Evolutionary conservation across 2,797 vertebrate species (phyloP).

Genomic region (Tapirus indicus): DNA sequence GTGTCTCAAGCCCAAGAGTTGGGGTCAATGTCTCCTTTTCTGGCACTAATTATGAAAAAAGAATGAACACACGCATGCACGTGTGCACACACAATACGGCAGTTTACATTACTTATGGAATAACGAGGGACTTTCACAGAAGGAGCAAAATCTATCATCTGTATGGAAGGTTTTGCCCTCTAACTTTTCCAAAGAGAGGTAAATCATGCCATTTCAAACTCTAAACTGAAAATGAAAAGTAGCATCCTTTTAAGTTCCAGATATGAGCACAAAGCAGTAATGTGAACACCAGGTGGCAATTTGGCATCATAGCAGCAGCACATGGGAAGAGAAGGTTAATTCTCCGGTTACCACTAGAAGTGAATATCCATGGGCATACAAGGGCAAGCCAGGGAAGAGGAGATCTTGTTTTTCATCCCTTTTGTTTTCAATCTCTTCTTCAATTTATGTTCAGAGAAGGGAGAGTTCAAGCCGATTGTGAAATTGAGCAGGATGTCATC

Average conservation of each 20-base stretch:
- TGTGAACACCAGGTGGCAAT: slow-evolving; percentile 40
- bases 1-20: neutral
- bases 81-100: neutral
- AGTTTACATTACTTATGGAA: neutral
- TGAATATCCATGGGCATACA: neutral
- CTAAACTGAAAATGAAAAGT: neutral
- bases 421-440: neutral
- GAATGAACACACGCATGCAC: neutral
- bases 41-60: neutral
- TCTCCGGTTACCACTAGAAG: neutral
- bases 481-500: neutral
- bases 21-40: neutral
- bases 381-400: neutral
- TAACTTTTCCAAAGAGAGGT: neutral
- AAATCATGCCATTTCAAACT: neutral
- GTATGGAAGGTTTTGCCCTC: neutral
- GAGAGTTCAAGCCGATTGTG: neutral
- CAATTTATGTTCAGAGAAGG: neutral
- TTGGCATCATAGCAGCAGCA: neutral
- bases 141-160: neutral
- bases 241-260: neutral
- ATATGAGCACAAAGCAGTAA: neutral
- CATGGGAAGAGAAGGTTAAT: neutral
- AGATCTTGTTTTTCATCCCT: neutral
- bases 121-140: neutral